phyloP scores from a whole-genome alignment of 2,113 vertebrate species.

The Lagenorhynchus albirostris region DNA sequence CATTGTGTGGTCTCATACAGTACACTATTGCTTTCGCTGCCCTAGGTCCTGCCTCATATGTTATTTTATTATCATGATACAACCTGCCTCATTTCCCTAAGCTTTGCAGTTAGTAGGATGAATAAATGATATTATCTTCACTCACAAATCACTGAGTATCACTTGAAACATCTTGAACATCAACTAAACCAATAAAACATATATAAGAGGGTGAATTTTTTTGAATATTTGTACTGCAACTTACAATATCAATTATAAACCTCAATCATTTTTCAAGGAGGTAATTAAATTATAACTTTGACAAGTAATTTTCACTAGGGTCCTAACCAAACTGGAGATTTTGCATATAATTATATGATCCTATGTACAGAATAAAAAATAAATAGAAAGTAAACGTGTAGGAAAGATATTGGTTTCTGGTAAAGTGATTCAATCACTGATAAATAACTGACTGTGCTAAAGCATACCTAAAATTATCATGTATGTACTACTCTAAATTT shows the following conservation, averaged over 20 bases:
- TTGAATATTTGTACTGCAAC: slow-evolving; percentile 51
- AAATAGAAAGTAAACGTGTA: background rate
- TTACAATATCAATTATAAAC: slow-evolving; percentile 64
- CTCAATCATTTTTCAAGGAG: slow-evolving; percentile 44
- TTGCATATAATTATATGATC: background rate
- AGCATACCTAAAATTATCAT: background rate
- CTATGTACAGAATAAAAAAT: background rate
- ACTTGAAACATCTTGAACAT: background rate
- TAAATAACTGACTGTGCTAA: background rate
- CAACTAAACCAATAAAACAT: background rate
- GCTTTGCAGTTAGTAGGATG: background rate
- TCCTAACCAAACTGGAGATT: background rate
- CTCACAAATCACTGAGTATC: background rate
- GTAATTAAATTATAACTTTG: background rate
- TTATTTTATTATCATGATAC: slow-evolving; percentile 15
- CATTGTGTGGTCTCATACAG: background rate
- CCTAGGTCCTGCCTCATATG: background rate
- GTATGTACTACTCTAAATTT: background rate
- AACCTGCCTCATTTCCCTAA: background rate
- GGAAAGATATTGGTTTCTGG: background rate
- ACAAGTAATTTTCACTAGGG: background rate
- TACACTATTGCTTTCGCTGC: background rate
- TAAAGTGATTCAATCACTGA: background rate
- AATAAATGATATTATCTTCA: background rate
- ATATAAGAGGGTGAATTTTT: background rate